Evolutionary conservation across 53 echinoderm and acorn worm species (phyloP).

Genomic region (Holothuria scabra): DNA sequence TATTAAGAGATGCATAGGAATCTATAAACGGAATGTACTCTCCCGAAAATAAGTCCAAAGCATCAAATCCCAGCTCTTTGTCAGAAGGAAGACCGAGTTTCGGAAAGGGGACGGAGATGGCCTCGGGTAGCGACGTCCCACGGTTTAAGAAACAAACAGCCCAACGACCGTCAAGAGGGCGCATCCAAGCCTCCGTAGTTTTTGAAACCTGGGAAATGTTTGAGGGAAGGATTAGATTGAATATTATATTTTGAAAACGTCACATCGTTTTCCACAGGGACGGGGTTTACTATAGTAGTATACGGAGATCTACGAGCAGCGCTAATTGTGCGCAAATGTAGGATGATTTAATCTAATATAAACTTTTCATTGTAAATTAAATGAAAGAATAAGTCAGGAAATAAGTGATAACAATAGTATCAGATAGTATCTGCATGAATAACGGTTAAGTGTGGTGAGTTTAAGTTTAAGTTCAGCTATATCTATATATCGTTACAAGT

Average conservation of each 20-base stretch:
- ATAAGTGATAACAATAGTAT: too few species aligned
- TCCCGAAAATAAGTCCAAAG: constrained; percentile 59
- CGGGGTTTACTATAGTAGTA: too few species aligned
- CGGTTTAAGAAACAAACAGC: constrained; percentile 64
- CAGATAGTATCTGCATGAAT: too few species aligned
- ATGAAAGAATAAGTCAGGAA: too few species aligned
- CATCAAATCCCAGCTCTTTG: constrained; percentile 67
- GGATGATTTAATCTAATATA: too few species aligned
- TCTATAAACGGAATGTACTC: constrained; percentile 59
- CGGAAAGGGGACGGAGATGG: constrained; percentile 57
- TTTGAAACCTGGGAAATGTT: neutral
- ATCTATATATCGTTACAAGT: too few species aligned
- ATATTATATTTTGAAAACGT: neutral
- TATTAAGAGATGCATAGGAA: constrained; percentile 44
- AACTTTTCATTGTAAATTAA: too few species aligned
- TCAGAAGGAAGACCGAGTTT: constrained; percentile 61
- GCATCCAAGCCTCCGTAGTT: constrained; percentile 45
- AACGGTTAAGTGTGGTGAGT: too few species aligned
- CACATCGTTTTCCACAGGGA: too few species aligned
- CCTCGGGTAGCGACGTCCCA: constrained; percentile 26
- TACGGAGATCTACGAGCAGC: too few species aligned
- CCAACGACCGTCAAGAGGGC: constrained; percentile 39
- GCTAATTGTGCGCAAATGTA: too few species aligned
- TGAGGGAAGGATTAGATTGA: neutral
- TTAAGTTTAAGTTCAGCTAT: too few species aligned